Base-by-base conservation (phyloP, 2,888 invertebrate species). In the Heliconius ethilla region DNA sequence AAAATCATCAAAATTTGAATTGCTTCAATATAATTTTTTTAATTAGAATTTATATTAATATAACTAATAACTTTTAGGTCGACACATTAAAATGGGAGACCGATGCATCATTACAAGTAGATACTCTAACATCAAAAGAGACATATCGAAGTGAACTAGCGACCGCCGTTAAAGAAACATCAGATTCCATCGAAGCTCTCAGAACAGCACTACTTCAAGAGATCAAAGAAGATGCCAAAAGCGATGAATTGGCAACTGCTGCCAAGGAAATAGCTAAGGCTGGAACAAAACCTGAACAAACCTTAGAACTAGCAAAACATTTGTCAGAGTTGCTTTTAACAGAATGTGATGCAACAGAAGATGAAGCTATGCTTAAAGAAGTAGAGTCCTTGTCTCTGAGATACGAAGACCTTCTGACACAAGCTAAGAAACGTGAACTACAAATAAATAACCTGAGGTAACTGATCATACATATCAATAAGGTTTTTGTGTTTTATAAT, bases 61-160 rank as follows among this genome's bases (percentile, higher is more conserved):
- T 10, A 59, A 59, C 9, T 59, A 59, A 59, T 59, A n/a, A n/a
- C 59, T n/a, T n/a, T 27, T 95, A 97, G 92, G 97, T 97, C 15
- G 96, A 97, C 81, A 97, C 97, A 0, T 91, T 97, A 11, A 96
- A 95, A 88, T 96, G 97, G 89, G 97, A 97, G 86, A 96, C 96
- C 25, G 97, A 98, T 85, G 96, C 96, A 0, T 96, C 96, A 1
- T 96, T 97, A 9, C 98, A 98, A 94, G 98, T 98, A 2, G 96
- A 98, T 86, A 98, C 98, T 0, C 89, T 98, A 65, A 97, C 97
- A 66, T 96, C 97, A 7, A 97, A 97, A 88, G 98, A 98, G 86
- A 98, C 97, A 0, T 98, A 98, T 86, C 91, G 96, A 76, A 96
- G 96, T 83, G 98, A 98, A 89, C 90, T 98, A 62, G 95, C 95